These are phyloP conservation scores for Dryobota labecula DNA, from an alignment of 2,888 invertebrate genomes.

Conservation along the genomic window DNA sequence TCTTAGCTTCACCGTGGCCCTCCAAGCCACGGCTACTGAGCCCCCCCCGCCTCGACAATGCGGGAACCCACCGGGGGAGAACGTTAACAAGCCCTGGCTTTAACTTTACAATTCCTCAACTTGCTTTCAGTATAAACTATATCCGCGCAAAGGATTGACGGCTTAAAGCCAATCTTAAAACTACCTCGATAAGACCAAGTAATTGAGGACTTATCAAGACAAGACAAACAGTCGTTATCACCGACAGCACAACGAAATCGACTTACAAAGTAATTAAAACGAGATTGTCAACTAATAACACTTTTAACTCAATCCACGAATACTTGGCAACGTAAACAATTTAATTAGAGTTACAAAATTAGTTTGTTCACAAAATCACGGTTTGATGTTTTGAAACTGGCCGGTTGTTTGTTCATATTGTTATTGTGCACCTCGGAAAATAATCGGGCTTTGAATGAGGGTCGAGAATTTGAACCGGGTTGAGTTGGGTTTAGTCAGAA, in stretches of 20 bases:
- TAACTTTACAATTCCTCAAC: not conserved
- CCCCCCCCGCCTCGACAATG: no score
- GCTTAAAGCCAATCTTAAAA: conserved; percentile 34
- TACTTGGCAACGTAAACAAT: conserved; percentile 60
- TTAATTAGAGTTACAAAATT: conserved; percentile 66
- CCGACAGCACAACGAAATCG: conserved; percentile 39
- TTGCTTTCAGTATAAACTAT: conserved; percentile 22
- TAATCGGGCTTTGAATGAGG: conserved; percentile 41
- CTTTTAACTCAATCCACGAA: conserved; percentile 59
- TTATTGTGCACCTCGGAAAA: conserved; percentile 56
- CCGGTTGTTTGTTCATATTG: conserved; percentile 53
- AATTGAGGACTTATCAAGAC: conserved; percentile 38
- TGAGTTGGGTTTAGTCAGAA: conserved; percentile 31
- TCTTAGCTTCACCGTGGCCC: no score
- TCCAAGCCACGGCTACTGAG: no score
- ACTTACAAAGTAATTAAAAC: conserved; percentile 61
- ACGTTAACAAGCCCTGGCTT: no score
- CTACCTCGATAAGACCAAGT: conserved; percentile 39
- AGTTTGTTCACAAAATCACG: conserved; percentile 64
- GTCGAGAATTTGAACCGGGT: conserved; percentile 50
- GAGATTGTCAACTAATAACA: conserved; percentile 57
- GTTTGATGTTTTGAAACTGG: conserved; percentile 52
- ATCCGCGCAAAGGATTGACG: conserved; percentile 7
- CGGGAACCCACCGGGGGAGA: no score
- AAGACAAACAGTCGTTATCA: conserved; percentile 49